Conservation (phyloP, 1,140 invertebrate species). For the Pseudomyrmex concolor region DNA sequence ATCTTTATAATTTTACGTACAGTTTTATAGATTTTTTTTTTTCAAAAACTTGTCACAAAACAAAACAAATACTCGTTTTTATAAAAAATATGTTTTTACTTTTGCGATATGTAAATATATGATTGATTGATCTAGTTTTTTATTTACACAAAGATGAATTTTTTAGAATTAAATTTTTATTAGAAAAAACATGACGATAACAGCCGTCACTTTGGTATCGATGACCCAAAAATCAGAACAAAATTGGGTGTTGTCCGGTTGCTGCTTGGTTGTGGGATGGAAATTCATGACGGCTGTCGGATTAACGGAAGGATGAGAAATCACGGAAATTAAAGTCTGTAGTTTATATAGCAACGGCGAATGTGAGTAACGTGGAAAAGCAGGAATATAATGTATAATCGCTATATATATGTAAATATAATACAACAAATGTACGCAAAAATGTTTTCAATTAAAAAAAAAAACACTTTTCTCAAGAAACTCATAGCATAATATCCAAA, state of each 20-base stretch:
- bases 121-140: too few relatives aligned
- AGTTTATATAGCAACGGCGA: not conserved
- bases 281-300: conserved; percentile 38
- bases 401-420: too few relatives aligned
- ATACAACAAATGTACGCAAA: too few relatives aligned
- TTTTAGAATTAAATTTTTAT: too few relatives aligned
- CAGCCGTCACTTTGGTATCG: not conserved
- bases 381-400: not conserved
- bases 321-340: conserved; percentile 54
- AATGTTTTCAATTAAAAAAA: too few relatives aligned
- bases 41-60: too few relatives aligned
- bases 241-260: conserved; percentile 26
- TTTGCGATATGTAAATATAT: too few relatives aligned
- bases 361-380: not conserved
- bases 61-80: too few relatives aligned
- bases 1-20: not conserved
- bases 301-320: conserved; percentile 18
- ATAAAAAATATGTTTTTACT: too few relatives aligned
- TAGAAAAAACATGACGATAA: too few relatives aligned
- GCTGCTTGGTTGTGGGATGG: conserved; percentile 22
- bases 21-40: not conserved
- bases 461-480: not conserved
- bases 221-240: conserved; percentile 39
- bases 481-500: too few relatives aligned
- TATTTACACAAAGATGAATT: too few relatives aligned